Evolutionary conservation across 2,888 invertebrate species (phyloP).

Genomic region (Hyposoter dolosus): DNA sequence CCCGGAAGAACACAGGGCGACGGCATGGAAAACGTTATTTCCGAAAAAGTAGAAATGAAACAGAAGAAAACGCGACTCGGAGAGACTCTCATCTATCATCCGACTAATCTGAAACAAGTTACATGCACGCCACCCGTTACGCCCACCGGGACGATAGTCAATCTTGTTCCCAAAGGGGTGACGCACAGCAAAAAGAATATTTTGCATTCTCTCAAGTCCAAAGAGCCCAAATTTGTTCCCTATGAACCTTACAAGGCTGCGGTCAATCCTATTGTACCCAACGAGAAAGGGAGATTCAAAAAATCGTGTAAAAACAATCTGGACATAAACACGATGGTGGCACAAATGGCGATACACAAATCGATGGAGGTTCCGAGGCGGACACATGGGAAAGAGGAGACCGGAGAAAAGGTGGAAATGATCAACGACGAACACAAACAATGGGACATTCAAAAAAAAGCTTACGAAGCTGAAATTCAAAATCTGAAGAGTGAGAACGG

Average conservation of each 20-base stretch:
- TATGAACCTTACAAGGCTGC: slow-evolving; percentile 96
- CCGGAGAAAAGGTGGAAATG: slow-evolving; percentile 73
- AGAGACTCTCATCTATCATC: slow-evolving; percentile 84
- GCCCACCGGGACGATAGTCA: slow-evolving; percentile 87
- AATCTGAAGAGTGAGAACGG: slow-evolving; percentile 89
- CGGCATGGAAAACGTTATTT: slow-evolving; percentile 89
- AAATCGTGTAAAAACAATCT: slow-evolving; percentile 87
- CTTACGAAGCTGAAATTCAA: slow-evolving; percentile 88
- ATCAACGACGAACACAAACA: slow-evolving; percentile 76
- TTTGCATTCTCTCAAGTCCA: slow-evolving; percentile 85
- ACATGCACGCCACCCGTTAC: slow-evolving; percentile 84
- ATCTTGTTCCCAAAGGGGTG: slow-evolving; percentile 88
- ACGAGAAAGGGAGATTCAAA: slow-evolving; percentile 81
- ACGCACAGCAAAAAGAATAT: slow-evolving; percentile 86
- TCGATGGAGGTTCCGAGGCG: slow-evolving; percentile 85
- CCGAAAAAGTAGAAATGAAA: slow-evolving; percentile 75
- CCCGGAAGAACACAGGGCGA: slow-evolving; percentile 89
- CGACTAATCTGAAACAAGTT: slow-evolving; percentile 81
- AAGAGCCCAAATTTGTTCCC: slow-evolving; percentile 93
- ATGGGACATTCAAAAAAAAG: slow-evolving; percentile 85
- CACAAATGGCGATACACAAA: slow-evolving; percentile 90
- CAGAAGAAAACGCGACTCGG: slow-evolving; percentile 79
- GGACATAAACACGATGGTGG: slow-evolving; percentile 89
- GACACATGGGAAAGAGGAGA: slow-evolving; percentile 75
- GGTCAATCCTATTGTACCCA: slow-evolving; percentile 90